Percentiles rank a stretch among this genome's conserved stretches.
Conservation (phyloP, 1,140 invertebrate species). For the Drosophila lini region DNA sequence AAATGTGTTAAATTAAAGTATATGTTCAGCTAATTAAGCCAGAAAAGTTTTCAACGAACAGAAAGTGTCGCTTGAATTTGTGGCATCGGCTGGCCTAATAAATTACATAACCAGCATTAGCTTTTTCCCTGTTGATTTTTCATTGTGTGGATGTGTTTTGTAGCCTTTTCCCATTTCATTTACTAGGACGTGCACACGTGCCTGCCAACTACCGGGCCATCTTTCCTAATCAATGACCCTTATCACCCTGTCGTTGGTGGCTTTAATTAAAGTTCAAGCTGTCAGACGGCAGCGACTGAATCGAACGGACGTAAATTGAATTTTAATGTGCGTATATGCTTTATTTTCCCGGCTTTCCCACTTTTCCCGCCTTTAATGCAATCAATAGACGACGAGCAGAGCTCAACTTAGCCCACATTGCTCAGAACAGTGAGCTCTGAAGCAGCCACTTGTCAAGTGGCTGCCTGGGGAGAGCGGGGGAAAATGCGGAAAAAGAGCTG, state of each 20-base stretch:
- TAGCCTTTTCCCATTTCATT: slow-evolving; percentile 7
- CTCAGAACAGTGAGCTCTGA: slow-evolving; percentile 40
- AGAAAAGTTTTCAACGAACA: not conserved
- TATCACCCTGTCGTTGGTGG: slow-evolving; percentile 54
- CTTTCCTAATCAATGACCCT: slow-evolving; percentile 72
- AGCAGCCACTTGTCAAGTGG: slow-evolving; percentile 46
- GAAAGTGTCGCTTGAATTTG: slow-evolving; percentile 2
- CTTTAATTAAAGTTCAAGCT: slow-evolving; percentile 78
- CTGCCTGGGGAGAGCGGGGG: not conserved
- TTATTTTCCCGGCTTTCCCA: slow-evolving; percentile 32
- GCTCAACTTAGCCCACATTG: slow-evolving; percentile 70
- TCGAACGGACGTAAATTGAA: slow-evolving; percentile 68
- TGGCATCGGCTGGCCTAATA: slow-evolving; percentile 2
- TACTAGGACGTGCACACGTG: slow-evolving; percentile 43
- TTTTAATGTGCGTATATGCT: slow-evolving; percentile 69
- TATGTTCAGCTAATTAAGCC: not conserved
- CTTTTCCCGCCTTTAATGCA: slow-evolving; percentile 51
- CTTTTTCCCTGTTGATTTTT: slow-evolving; percentile 42
- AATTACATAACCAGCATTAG: slow-evolving; percentile 27
- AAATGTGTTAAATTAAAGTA: not conserved
- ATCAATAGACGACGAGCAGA: slow-evolving; percentile 66
- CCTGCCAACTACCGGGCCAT: slow-evolving; percentile 48
- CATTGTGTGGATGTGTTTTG: slow-evolving; percentile 43
- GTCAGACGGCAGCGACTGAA: slow-evolving; percentile 39
- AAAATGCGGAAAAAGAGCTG: not conserved